phyloP scores from a whole-genome alignment of 2,888 invertebrate species.

The Magallana nippona region DNA sequence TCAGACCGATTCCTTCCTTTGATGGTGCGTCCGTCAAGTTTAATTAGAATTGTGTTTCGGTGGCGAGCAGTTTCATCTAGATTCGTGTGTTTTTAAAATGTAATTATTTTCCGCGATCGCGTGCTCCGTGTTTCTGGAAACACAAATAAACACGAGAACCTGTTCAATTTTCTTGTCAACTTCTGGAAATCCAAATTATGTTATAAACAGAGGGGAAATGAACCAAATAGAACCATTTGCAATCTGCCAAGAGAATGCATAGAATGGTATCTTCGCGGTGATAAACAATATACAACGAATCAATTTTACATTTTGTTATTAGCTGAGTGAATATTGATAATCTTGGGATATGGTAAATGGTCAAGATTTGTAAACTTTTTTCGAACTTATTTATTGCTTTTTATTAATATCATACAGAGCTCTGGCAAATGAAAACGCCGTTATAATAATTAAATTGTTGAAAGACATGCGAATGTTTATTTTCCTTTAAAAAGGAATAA shows the following conservation, averaged over 20 bases:
- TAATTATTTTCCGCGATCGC: slow-evolving; percentile 35
- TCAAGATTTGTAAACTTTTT: slow-evolving; percentile 1
- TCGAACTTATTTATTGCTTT: not conserved
- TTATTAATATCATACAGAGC: not conserved
- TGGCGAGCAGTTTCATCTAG: slow-evolving; percentile 23
- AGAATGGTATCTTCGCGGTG: not conserved
- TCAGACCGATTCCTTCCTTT: slow-evolving; percentile 15
- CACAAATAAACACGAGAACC: slow-evolving; percentile 33
- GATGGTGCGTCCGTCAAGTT: slow-evolving; percentile 31
- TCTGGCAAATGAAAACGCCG: not conserved
- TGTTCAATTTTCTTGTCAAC: slow-evolving; percentile 35
- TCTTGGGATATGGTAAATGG: not conserved
- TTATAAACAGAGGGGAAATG: slow-evolving; percentile 29
- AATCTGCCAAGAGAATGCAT: not conserved
- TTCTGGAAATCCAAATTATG: slow-evolving; percentile 32
- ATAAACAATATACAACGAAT: slow-evolving; percentile 27
- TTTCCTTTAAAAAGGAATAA: no score
- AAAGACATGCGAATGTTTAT: no score
- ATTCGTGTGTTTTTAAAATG: slow-evolving; percentile 33
- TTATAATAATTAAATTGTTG: no score
- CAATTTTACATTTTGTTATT: slow-evolving; percentile 8
- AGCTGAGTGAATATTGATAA: slow-evolving; percentile 5
- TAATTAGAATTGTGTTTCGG: slow-evolving; percentile 33
- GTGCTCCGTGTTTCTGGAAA: slow-evolving; percentile 30
- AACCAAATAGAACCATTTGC: slow-evolving; percentile 13